phyloP scores from a whole-genome alignment of 2,113 vertebrate species.

The Ophiodon elongatus region DNA sequence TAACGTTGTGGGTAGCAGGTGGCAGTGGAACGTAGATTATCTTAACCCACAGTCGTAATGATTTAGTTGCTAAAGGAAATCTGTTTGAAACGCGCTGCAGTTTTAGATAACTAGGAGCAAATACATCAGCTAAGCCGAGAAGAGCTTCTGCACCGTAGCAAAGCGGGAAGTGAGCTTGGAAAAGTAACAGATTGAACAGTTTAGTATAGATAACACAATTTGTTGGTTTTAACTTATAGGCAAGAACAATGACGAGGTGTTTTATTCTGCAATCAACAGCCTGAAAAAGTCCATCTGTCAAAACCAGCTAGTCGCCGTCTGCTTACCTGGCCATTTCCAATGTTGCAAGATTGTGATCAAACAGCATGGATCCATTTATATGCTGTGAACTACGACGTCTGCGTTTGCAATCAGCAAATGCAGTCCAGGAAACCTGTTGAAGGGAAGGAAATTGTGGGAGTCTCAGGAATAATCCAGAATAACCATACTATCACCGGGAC shows the following conservation, averaged over 20 bases:
- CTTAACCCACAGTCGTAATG: neutral
- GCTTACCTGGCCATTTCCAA: slow-evolving; percentile 63
- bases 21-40: neutral
- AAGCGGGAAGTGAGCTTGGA: neutral
- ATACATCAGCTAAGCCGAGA: too few species aligned
- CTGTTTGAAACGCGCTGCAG: neutral
- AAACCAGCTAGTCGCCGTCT: neutral
- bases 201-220: neutral
- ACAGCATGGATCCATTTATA: slow-evolving; percentile 57
- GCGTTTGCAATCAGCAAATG: slow-evolving; percentile 58
- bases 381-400: slow-evolving; percentile 28
- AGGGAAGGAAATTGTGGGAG: neutral
- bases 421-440: slow-evolving; percentile 78
- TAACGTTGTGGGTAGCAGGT: neutral
- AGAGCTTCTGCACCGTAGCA: too few species aligned
- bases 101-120: neutral
- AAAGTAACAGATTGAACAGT: neutral
- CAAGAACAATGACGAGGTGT: neutral
- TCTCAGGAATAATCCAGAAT: neutral
- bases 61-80: neutral
- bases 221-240: neutral
- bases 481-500: neutral
- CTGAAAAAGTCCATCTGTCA: neutral
- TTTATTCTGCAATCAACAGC: neutral
- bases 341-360: slow-evolving; percentile 35